Conservation (phyloP, 92 coral and sea anemone genomes). For the Epizoanthus ramosus region DNA sequence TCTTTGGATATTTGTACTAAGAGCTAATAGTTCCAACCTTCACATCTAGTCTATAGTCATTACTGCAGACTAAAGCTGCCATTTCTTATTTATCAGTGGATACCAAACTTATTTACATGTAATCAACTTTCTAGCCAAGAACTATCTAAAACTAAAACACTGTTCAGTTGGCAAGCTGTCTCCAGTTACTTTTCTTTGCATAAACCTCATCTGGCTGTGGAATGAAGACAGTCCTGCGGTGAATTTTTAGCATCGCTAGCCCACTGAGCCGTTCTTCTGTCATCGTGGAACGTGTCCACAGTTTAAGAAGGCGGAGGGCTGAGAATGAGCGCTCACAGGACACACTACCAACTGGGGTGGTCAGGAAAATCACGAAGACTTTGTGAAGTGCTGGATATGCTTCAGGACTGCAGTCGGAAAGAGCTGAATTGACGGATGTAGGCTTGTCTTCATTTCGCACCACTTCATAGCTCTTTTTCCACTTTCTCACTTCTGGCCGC, state of each 20-base stretch:
- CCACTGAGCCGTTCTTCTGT: constrained; percentile 57
- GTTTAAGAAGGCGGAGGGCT: constrained; percentile 47
- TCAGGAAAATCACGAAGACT: constrained; percentile 37
- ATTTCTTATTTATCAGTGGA: constrained; percentile 18
- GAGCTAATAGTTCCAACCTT: background rate
- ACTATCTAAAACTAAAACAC: constrained; percentile 23
- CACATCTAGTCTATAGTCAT: constrained; percentile 30
- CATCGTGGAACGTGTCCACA: constrained; percentile 42
- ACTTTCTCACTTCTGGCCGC: constrained; percentile 36
- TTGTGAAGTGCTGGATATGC: constrained; percentile 42
- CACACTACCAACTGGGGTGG: constrained; percentile 43
- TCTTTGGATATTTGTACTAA: too few relatives aligned
- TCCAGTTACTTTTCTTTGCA: constrained; percentile 30
- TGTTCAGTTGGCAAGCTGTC: constrained; percentile 27
- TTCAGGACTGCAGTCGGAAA: constrained; percentile 30
- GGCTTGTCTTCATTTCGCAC: constrained; percentile 42
- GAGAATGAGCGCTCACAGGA: constrained; percentile 55
- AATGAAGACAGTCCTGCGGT: constrained; percentile 39
- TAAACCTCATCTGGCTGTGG: constrained; percentile 32
- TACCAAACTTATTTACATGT: constrained; percentile 30
- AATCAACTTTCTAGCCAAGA: constrained; percentile 7
- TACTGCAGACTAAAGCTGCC: constrained; percentile 32
- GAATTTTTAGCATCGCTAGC: constrained; percentile 46
- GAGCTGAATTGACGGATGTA: constrained; percentile 37
- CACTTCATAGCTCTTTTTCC: constrained; percentile 44